These are phyloP conservation scores for Watsonalla cultraria DNA, from an alignment of 2,888 invertebrate genomes.

Conservation along the genomic window DNA sequence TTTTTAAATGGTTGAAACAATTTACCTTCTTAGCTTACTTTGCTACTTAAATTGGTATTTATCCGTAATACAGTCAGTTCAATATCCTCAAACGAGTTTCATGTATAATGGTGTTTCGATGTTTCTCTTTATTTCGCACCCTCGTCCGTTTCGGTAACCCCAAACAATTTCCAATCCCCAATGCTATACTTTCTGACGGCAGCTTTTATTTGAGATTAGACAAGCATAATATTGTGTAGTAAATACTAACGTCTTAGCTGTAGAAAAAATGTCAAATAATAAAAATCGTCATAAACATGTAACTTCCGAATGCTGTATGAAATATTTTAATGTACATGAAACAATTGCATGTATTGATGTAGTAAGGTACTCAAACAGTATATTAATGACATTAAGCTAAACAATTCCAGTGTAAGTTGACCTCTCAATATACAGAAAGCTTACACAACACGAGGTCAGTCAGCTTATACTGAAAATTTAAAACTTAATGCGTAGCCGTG, in stretches of 20 bases:
- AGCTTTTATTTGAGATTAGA: constrained; percentile 28
- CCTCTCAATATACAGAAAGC: too few species aligned
- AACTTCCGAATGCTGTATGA: too few species aligned
- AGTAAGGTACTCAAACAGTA: too few species aligned
- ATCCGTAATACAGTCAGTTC: constrained; percentile 22
- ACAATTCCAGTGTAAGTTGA: too few species aligned
- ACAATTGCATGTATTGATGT: too few species aligned
- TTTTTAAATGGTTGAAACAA: constrained; percentile 26
- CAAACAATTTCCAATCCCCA: constrained; percentile 44
- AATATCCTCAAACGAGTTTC: constrained; percentile 37
- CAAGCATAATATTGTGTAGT: not conserved
- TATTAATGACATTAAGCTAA: too few species aligned
- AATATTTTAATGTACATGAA: too few species aligned
- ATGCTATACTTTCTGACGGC: constrained; percentile 37
- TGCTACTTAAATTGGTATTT: constrained; percentile 18
- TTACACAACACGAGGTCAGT: too few species aligned
- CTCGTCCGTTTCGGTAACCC: constrained; percentile 53
- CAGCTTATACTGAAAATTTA: too few species aligned
- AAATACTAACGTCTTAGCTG: not conserved
- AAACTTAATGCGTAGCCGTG: too few species aligned
- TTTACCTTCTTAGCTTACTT: constrained; percentile 16
- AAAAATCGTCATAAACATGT: too few species aligned
- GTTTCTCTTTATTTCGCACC: constrained; percentile 65
- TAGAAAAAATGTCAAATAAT: too few species aligned
- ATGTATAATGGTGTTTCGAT: constrained; percentile 53